phyloP scores from a whole-genome alignment of 2,797 vertebrate genomes.

The Centropyge bicolor region DNA sequence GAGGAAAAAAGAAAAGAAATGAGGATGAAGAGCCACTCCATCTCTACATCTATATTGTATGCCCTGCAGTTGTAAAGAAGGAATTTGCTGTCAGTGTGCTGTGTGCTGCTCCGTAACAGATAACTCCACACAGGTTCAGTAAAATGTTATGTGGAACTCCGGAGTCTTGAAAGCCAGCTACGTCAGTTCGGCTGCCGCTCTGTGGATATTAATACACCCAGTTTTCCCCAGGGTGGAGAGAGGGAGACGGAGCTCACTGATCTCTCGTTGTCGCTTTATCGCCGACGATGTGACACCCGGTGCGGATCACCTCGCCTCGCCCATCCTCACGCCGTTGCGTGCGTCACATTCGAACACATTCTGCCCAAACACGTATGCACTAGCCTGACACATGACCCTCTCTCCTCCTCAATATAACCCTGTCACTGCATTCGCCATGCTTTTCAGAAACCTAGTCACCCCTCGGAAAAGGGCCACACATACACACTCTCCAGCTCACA shows the following conservation, averaged over 20 bases:
- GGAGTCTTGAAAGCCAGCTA: slow-evolving; percentile 29
- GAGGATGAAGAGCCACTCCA: slow-evolving; percentile 51
- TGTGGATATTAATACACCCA: slow-evolving; percentile 60
- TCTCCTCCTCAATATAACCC: slow-evolving; percentile 50
- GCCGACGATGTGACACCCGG: slow-evolving; percentile 50
- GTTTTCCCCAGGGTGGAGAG: slow-evolving; percentile 40
- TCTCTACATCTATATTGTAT: slow-evolving; percentile 55
- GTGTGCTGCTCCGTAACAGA: slow-evolving; percentile 47
- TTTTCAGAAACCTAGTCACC: slow-evolving; percentile 71
- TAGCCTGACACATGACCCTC: slow-evolving; percentile 45
- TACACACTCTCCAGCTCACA: slow-evolving; percentile 4
- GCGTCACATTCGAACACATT: slow-evolving; percentile 34
- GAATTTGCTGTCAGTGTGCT: slow-evolving; percentile 29
- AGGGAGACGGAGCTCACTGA: slow-evolving; percentile 44
- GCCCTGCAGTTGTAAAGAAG: slow-evolving; percentile 33
- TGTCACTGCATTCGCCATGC: slow-evolving; percentile 64
- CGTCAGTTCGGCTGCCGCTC: slow-evolving; percentile 12
- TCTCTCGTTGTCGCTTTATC: slow-evolving; percentile 56
- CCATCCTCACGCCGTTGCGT: slow-evolving; percentile 14
- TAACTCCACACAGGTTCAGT: slow-evolving; percentile 44
- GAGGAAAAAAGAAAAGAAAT: not conserved
- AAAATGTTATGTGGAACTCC: slow-evolving; percentile 39
- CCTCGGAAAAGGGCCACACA: slow-evolving; percentile 57
- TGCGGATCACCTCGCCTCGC: slow-evolving; percentile 57
- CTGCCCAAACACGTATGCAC: slow-evolving; percentile 34